Conservation (phyloP, 2,888 invertebrate species). For the Meloe dianella region DNA sequence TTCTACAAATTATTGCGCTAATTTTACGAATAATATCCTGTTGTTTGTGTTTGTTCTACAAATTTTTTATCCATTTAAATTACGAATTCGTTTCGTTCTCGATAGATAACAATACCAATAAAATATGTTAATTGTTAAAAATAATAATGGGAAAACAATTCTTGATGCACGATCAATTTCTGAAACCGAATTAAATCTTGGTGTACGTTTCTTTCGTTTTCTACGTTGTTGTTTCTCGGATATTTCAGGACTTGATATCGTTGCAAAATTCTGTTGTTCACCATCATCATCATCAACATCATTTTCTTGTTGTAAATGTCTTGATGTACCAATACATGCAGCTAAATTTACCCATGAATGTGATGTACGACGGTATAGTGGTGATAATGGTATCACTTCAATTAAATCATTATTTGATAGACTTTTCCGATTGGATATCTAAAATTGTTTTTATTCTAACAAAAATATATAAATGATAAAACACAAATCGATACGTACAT, state of each 20-base stretch:
- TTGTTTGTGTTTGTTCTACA: neutral
- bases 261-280: slow-evolving; percentile 1
- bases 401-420: slow-evolving; percentile 49
- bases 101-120: slow-evolving; percentile 81
- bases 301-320: slow-evolving; percentile 10
- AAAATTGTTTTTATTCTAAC: neutral
- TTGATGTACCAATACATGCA: slow-evolving; percentile 49
- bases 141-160: slow-evolving; percentile 77
- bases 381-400: slow-evolving; percentile 69
- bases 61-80: slow-evolving; percentile 28
- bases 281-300: slow-evolving; percentile 14
- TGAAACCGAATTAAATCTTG: slow-evolving; percentile 79
- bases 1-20: neutral
- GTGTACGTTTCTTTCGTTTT: slow-evolving; percentile 62
- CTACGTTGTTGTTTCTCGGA: slow-evolving; percentile 37
- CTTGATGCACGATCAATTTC: slow-evolving; percentile 79
- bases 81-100: slow-evolving; percentile 64
- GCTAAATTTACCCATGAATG: slow-evolving; percentile 55
- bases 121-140: slow-evolving; percentile 76
- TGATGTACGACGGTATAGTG: slow-evolving; percentile 54
- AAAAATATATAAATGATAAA: neutral
- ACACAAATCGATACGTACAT: slow-evolving; percentile 1
- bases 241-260: slow-evolving; percentile 21
- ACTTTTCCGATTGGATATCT: neutral
- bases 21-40: neutral